These are phyloP conservation scores for Litoditis marina DNA, from an alignment of 2,888 invertebrate genomes.

Conservation along the genomic window DNA sequence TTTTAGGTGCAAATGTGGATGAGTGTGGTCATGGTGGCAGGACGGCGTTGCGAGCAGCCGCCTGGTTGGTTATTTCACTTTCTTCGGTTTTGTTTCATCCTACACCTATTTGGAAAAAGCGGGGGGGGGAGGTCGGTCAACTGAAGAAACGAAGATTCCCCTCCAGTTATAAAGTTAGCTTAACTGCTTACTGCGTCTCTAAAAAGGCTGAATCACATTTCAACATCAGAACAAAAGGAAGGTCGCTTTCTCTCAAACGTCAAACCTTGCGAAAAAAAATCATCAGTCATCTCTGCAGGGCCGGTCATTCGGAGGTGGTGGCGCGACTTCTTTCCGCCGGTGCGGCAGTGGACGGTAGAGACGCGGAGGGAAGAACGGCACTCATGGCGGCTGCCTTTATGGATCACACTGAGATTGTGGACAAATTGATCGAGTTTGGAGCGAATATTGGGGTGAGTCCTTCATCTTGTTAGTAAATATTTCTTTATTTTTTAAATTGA, in stretches of 20 bases:
- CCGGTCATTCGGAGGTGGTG: slow-evolving; percentile 40
- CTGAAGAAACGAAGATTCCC: no score
- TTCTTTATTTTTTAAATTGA: no score
- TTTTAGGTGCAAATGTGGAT: slow-evolving; percentile 35
- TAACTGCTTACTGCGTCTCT: no score
- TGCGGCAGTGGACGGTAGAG: slow-evolving; percentile 36
- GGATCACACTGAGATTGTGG: slow-evolving; percentile 41
- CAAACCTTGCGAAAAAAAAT: not conserved
- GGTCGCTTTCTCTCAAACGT: no score
- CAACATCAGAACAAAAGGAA: no score
- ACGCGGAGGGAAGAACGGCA: slow-evolving; percentile 39
- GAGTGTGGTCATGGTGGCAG: slow-evolving; percentile 43
- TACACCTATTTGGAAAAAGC: no score
- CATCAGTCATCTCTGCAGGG: slow-evolving; percentile 16
- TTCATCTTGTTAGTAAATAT: no score
- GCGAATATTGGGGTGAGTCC: slow-evolving; percentile 29
- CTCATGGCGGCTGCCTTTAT: slow-evolving; percentile 48
- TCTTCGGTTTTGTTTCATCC: no score
- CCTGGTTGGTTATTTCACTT: slow-evolving; percentile 24
- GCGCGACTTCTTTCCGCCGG: slow-evolving; percentile 33
- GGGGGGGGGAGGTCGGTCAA: no score
- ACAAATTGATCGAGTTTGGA: slow-evolving; percentile 34
- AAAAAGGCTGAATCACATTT: no score
- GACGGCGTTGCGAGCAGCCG: slow-evolving; percentile 47
- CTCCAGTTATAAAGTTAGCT: no score